Evolutionary conservation across 2,888 invertebrate species (phyloP), one percentile per base, ranked within the genome.

Genomic region (Tipula vernalis): DNA sequence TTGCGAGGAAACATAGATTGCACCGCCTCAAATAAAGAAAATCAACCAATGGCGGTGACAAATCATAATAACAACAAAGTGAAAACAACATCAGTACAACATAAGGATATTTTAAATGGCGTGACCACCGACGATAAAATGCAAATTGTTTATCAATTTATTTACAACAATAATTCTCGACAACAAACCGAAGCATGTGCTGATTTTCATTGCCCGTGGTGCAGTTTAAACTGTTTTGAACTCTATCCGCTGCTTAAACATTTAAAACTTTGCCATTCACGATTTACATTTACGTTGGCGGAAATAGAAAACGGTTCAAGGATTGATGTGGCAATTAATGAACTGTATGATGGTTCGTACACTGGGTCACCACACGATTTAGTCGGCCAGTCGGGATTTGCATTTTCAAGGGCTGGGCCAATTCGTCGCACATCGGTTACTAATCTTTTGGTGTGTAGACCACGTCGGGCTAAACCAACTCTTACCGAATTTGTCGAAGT

Each of bases 171-270:
- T 91, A 98, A 97, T 91, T 97, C 97, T 83, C 93, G 98, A 85
- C 98, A 98, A 90, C 98, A 98, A 92, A 98, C 98, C 0, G 98
- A 98, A 92, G 97, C 98, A 10, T 96, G 97, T 88, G 96, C 97
- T 90, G 98, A 98, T 92, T 93, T 98, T 86, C 96, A 96, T 90
- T 99, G 99, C 90, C 98, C 99, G 0, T 99, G 98, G 98, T 99
- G 99, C 91, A 96, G 96, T 5, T 92, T 98, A 28, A 96, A 98
- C 92, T 98, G 98, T 89, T 94, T 95, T 87, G 94, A 95, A 47
- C 93, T 99, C 36, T 98, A 98, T 91, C 96, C 97, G 0, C 92
- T 99, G 88, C 93, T 99, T 57, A 98, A 98, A 91, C 99, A 99
- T 91, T 94, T 99, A 87, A 98, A 98, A 91, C 92, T 98, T 84